Evolutionary conservation across 2,113 vertebrate species (phyloP).

Genomic region (Tetrax tetrax): DNA sequence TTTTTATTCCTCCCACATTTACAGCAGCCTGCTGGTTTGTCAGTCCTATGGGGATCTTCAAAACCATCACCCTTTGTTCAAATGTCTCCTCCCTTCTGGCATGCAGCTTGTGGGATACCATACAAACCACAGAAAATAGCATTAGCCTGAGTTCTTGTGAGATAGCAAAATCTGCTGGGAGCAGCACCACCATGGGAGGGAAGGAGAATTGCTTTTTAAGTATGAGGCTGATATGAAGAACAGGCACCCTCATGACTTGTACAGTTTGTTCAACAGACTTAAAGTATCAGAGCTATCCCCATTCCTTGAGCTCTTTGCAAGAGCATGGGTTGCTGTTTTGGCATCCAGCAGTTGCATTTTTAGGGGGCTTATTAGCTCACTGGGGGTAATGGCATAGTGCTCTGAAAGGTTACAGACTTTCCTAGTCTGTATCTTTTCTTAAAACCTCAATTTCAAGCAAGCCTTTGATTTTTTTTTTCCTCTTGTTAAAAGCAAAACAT

Average conservation of each 20-base stretch:
- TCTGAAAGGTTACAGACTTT: background rate
- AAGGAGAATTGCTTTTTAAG: background rate
- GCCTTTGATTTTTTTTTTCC: background rate
- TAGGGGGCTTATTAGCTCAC: background rate
- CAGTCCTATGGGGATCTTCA: background rate
- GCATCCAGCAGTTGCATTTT: conserved; percentile 35
- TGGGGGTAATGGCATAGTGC: no score
- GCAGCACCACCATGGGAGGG: background rate
- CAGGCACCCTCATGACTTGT: background rate
- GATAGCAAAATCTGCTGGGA: background rate
- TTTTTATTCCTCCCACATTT: background rate
- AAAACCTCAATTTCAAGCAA: background rate
- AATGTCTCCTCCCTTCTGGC: background rate
- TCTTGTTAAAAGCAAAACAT: background rate
- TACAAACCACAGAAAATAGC: background rate
- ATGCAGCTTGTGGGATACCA: background rate
- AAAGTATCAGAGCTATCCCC: conserved; percentile 31
- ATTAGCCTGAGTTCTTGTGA: background rate
- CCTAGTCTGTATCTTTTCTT: background rate
- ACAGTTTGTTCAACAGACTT: conserved; percentile 2
- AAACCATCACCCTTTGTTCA: background rate
- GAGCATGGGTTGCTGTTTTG: background rate
- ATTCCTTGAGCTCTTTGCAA: conserved; percentile 7
- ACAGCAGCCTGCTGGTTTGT: background rate
- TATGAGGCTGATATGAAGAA: background rate